These are phyloP conservation scores for Seira ritae DNA, from an alignment of 2,888 invertebrate genomes.

Conservation along the genomic window DNA sequence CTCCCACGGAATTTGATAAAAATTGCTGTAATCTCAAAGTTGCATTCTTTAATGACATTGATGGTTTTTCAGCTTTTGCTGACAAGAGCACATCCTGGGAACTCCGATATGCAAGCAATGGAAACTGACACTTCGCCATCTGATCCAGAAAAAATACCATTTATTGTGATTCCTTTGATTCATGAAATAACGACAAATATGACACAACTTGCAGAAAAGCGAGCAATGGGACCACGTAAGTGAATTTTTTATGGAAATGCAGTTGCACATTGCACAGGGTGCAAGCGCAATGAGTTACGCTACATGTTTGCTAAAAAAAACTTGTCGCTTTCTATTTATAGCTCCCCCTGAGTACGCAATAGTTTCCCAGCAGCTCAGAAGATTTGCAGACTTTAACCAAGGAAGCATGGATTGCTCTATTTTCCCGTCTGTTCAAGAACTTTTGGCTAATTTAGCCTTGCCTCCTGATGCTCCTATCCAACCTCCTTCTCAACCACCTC, in stretches of 20 bases:
- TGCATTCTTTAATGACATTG: not conserved
- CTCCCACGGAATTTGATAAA: conserved; percentile 27
- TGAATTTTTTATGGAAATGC: conserved; percentile 63
- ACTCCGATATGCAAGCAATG: conserved; percentile 47
- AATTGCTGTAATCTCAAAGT: conserved; percentile 42
- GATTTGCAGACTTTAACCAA: conserved; percentile 85
- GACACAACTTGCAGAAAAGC: conserved; percentile 90
- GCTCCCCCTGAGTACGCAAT: conserved; percentile 76
- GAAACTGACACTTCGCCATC: conserved; percentile 47
- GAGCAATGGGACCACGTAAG: conserved; percentile 77
- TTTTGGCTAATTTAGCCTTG: conserved; percentile 88
- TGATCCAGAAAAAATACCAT: conserved; percentile 76
- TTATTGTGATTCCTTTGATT: conserved; percentile 90
- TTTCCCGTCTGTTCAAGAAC: conserved; percentile 92
- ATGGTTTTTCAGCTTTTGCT: conserved; percentile 82
- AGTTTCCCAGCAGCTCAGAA: conserved; percentile 81
- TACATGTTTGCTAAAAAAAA: not conserved
- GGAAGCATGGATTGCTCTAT: conserved; percentile 87
- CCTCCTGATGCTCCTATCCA: conserved; percentile 83
- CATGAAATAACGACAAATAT: conserved; percentile 92
- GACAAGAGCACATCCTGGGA: conserved; percentile 78
- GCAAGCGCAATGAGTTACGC: not conserved
- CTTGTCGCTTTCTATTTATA: conserved; percentile 14
- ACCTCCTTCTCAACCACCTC: conserved; percentile 77
- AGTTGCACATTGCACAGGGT: not conserved